Evolutionary conservation across 1,140 invertebrate genomes (phyloP), one percentile per base, ranked within the genome.

Genomic region (Mylabris phalerata): DNA sequence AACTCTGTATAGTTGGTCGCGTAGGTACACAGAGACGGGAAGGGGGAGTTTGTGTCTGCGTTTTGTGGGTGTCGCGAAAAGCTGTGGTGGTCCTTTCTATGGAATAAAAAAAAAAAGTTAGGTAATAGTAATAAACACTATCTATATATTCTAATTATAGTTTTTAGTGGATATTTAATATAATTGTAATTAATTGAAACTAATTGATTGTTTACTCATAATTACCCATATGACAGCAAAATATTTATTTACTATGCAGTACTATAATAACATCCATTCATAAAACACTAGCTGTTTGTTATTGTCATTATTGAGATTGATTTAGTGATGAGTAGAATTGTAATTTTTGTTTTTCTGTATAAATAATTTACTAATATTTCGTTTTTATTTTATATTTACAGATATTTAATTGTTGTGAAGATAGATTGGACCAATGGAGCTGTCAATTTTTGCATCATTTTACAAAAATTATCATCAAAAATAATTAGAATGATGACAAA

Each of bases 251-350:
- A 69, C 67, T 66, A 69, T 66, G 46, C 50, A 56, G n/a, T 61
- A 66, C 65, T 67, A 67, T 63, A 64, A 67, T 62, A 68, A 63
- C 65, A 67, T 69, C 60, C 67, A 69, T 69, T 69, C 67, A 69
- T 68, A 62, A 68, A 68, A 44, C 60, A 58, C 43, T 57, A 57
- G 57, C 57, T 63, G 48, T 58, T 59, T 68, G 63, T 68, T 66
- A 44, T 48, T 61, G 51, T 57, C 58, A 49, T 9, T 61, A 26
- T 11, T 41, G 7, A n/a, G 11, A 39, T 55, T 26, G 32, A 10
- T 26, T n/a, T 32, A 3, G 38, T 13, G 27, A 48, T 11, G 44
- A 55, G 32, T 42, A 48, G 27, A 10, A 10, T 13, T 38, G n/a
- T 38, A 9, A 46, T 3, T 13, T 41, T 32, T 10, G 26, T 45